These are phyloP conservation scores for Osmerus eperlanus DNA, from an alignment of 2,113 vertebrate species.

Conservation along the genomic window DNA sequence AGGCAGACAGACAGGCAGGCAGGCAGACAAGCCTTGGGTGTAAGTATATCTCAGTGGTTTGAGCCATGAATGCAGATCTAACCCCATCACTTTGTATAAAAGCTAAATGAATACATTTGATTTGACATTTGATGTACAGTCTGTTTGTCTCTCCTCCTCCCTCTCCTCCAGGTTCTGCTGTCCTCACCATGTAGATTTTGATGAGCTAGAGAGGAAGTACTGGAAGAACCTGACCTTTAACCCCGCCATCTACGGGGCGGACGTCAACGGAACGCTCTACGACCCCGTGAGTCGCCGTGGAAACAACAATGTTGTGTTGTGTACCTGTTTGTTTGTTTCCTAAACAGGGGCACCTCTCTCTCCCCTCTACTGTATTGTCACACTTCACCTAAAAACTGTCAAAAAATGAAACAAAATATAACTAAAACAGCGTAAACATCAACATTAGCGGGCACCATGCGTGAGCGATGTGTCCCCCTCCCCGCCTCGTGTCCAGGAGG, in stretches of 20 bases:
- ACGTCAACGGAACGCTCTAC: conserved; percentile 91
- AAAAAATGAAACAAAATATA: too few relatives aligned
- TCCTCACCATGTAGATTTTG: conserved; percentile 91
- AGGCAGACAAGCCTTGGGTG: too few relatives aligned
- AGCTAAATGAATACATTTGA: not conserved
- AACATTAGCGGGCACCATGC: too few relatives aligned
- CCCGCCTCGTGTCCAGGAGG: conserved; percentile 57
- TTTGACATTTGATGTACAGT: not conserved
- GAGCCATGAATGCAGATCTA: too few relatives aligned
- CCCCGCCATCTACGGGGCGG: conserved; percentile 93
- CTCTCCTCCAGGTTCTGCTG: conserved; percentile 82
- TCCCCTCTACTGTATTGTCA: too few relatives aligned
- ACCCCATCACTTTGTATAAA: too few relatives aligned
- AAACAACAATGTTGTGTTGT: not conserved
- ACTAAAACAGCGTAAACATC: too few relatives aligned
- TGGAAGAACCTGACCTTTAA: conserved; percentile 99
- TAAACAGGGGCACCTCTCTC: too few relatives aligned
- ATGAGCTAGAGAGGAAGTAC: conserved; percentile 96
- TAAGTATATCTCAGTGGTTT: too few relatives aligned
- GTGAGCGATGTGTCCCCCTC: not conserved
- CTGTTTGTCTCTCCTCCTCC: not conserved
- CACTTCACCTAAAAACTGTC: too few relatives aligned
- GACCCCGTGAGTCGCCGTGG: conserved; percentile 76
- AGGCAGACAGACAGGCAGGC: too few relatives aligned
- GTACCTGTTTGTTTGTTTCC: not conserved